Conservation (phyloP, 2,113 vertebrate genomes). For the Passer domesticus region DNA sequence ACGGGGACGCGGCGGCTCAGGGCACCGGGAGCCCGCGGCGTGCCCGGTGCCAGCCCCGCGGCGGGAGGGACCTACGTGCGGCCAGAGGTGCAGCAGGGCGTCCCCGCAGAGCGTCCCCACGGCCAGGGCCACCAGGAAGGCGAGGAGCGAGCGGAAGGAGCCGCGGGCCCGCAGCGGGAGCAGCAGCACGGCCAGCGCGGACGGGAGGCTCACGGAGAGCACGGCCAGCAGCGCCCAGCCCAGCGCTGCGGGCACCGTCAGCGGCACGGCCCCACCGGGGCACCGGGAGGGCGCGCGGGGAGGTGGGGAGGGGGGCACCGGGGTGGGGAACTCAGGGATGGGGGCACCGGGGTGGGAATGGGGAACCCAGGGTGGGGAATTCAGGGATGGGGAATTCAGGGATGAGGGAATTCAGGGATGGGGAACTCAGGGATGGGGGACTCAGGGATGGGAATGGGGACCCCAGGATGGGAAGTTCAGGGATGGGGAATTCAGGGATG, state of each 20-base stretch:
- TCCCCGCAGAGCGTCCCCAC: slow-evolving; percentile 85
- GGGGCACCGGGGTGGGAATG: neutral
- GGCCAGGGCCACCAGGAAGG: slow-evolving; percentile 83
- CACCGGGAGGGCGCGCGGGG: neutral
- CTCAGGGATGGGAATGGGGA: no score
- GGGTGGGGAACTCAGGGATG: neutral
- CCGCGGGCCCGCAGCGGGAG: slow-evolving; percentile 69
- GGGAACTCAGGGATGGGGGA: no score
- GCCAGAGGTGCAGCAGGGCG: slow-evolving; percentile 82
- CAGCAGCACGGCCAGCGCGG: slow-evolving; percentile 72
- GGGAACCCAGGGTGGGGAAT: neutral
- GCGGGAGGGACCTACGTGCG: slow-evolving; percentile 77
- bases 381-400: no score
- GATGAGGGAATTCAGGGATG: no score
- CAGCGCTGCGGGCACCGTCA: slow-evolving; percentile 63
- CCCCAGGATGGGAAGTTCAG: no score
- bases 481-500: no score
- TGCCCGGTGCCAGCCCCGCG: neutral
- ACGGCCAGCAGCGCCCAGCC: slow-evolving; percentile 77
- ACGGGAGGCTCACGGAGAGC: slow-evolving; percentile 75
- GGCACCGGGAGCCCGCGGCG: accelerated
- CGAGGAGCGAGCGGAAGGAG: slow-evolving; percentile 67
- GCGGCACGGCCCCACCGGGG: neutral
- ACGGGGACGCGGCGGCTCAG: accelerated
- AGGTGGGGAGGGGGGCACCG: neutral